Evolutionary conservation across 1,140 invertebrate species (phyloP), one percentile per base, ranked within the genome.

Genomic region (Saccostrea glomerata): DNA sequence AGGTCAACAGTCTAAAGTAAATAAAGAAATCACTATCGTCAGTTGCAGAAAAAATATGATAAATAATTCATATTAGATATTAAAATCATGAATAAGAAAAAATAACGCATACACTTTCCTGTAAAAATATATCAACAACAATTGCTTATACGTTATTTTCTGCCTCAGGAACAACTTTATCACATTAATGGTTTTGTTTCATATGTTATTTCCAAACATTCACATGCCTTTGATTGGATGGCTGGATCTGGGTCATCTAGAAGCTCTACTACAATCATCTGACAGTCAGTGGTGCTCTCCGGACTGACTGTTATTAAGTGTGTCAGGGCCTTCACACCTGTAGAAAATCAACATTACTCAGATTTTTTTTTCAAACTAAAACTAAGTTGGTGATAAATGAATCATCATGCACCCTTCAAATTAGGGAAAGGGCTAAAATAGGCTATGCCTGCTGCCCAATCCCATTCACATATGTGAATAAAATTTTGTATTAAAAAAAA

Each of bases 261-360:
- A 89, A 92, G 92, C 66, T 93, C 92, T 23, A 94, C 89, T 23
- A 94, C 90, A 9, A 89, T 90, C 86, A 90, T 89, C 87, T 93
- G 93, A 85, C 94, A 92, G 20, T 93, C 90, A 47, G 91, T 66
- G 23, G 92, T 92, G 84, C 82, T 90, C 23, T 89, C 82, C 11
- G 92, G 89, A 58, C 89, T 91, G 11, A 92, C 89, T 55, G 25
- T 86, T 0, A 91, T 89, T 23, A 94, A 66, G 5, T 87, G 70
- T 40, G 89, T 90, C 77, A 93, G 77, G 0, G 91, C 86, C 66
- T 92, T 92, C 20, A 93, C 73, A 66, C 93, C 93, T 93, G 89
- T 66, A 84, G 82, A 84, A 56, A 36, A 47, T 40, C 12, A 23
- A 87, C 3, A 9, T 47, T 47, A 47, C 47, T 2, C 5, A 47